Base-by-base conservation (phyloP, 2,888 invertebrate genomes). In the Sinopyrophorus schimmeli region DNA sequence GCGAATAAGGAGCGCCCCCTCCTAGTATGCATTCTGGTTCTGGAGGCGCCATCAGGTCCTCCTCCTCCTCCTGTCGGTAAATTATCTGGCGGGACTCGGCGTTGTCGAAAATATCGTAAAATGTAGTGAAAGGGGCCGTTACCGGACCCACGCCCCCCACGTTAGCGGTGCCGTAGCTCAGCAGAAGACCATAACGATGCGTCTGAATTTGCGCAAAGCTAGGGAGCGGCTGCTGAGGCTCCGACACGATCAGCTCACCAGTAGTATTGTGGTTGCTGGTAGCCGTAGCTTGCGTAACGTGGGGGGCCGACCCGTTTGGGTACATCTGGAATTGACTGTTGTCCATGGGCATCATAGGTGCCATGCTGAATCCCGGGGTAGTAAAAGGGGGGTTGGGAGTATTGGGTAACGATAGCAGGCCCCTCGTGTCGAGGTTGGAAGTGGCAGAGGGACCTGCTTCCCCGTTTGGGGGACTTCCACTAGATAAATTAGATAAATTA, bases 381-480 rank as follows among this genome's bases (percentile, higher is more conserved):
- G 54, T 70, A 72, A 53, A 53, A 34, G 48, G 41, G 78, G 77
- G 80, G 77, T 78, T 79, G 81, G 77, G 81, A 80, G 81, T 83
- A 81, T 80, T 82, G 82, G 82, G 82, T 78, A 83, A 83, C 79
- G 85, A 80, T 76, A 84, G 89, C 89, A 89, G 89, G 89, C 89
- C 90, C 89, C 90, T 88, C 90, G 88, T 80, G 78, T 80, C 84
- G 78, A 84, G 81, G 80, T 82, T 86, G 86, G 83, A 84, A 80
- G 83, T 82, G 82, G 83, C 87, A 86, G 89, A 89, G 88, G 87
- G 89, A 87, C 90, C 90, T 89, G 90, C 90, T 83, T 88, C 87
- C 89, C 89, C 89, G 90, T 91, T 91, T 90, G 90, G 90, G 89
- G 89, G 87, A 89, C 87, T 87, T 78, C 83, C 74, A 74, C 76